Evolutionary conservation across 23 tunicate genomes (phyloP), one percentile per base, ranked within the genome.

Genomic region (Corella eumyota): DNA sequence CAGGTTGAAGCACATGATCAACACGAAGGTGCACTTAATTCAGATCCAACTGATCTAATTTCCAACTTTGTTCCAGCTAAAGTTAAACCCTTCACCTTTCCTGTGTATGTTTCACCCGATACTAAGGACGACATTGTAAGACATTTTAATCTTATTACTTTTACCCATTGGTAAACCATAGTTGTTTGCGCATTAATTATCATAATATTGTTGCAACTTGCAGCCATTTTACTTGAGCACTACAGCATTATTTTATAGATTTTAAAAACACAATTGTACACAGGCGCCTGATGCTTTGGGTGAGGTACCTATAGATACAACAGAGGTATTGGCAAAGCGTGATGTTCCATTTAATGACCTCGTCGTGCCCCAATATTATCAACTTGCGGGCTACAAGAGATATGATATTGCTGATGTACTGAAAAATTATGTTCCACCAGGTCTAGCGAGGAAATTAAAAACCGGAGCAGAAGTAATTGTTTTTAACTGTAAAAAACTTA

Each of bases 51-150:
- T 1, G 74, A 58, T 15, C 51, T 54, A 23, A 24, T 61, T 3
- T 50, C 45, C 32, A 32, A 36, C 25, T 64, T 82, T 37, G 59
- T 76, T 20, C 71, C 92, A 1, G 46, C 45, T 9, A 61, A 67
- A 30, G 80, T 82, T 34, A 59, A 67, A 45, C 92, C 92, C 15
- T 82, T 73, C 64, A 68, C 92, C 31, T 82, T 82, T 51, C 92
- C 92, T 27, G 75, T 82, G 21, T 82, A 73, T 59, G 92, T 82
- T 1, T 60, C 79, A 11, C 72, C 80, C 2, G 92, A 82, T 38
- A 60, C 92, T 21, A 82, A 82, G 37, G 92, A 73, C 30, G 79
- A 73, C 62, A 68, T 82, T 35, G 79, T 74, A 19, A 53, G 80
- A 40, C 48, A 40, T 40, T 40, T 9, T 40, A 15, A 40, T 9